Evolutionary conservation across 2,797 vertebrate species (phyloP), one percentile per base, ranked within the genome.

Genomic region (Poecilia gillii): DNA sequence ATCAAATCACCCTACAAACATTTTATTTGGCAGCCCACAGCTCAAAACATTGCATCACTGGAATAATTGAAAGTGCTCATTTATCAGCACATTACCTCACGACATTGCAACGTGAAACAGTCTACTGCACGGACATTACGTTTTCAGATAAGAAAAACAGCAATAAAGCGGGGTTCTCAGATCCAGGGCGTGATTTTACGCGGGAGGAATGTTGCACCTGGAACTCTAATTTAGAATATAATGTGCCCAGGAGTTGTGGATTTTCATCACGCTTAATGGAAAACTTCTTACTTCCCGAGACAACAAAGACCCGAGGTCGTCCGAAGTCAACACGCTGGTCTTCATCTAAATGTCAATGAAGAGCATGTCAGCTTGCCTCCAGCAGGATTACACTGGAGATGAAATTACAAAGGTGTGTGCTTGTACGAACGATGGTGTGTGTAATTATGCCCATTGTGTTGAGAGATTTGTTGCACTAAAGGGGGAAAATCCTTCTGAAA

Each of bases 211-310:
- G 76, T 81, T 41, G 46, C 14, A 36, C 62, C 47, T 68, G 46
- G 45, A 72, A 77, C 86, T 85, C 73, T 41, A 83, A 80, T 73
- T 45, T 70, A 82, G 57, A 83, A 76, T 83, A 85, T 62, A 82
- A 89, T 74, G 80, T 18, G 13, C 88, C 71, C 70, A 43, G 90
- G 82, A 82, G 75, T 87, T 83, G 78, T 76, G 62, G 73, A 85
- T 84, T 78, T 77, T 86, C 13, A 88, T 90, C 78, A 77, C 43
- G 88, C 90, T 89, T 90, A 87, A 84, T 81, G 82, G 71, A 85
- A 92, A 86, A 31, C 31, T 51, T 33, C 78, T 57, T 79, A 77
- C 84, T 78, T 77, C 46, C 43, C 8, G 23, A 13, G 73, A 62
- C 79, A 25, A 76, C 80, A 36, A 28, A 88, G 49, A 83, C 78